Percentiles rank a stretch among this genome's conserved stretches.
Conservation (phyloP, 2,113 vertebrate genomes). For the Rattus rattus region DNA sequence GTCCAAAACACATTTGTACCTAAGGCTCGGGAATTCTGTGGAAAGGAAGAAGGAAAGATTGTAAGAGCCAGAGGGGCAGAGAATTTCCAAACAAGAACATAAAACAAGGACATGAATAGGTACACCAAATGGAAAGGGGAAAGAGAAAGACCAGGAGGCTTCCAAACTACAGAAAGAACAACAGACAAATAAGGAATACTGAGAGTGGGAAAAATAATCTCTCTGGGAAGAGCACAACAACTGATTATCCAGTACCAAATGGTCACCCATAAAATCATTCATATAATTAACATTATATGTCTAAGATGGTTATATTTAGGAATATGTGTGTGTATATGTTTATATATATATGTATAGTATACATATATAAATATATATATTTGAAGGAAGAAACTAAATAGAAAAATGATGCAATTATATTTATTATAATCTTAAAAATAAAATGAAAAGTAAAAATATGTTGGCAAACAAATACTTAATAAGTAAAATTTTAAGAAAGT, state of each 20-base stretch:
- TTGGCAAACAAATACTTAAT: not conserved
- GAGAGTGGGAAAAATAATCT: not conserved
- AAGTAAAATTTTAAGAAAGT: not conserved
- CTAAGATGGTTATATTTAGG: not conserved
- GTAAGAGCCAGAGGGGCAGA: not conserved
- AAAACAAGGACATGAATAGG: not conserved
- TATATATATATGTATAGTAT: too few species aligned
- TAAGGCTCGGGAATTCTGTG: not conserved
- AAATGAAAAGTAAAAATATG: not conserved
- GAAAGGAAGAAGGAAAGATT: not conserved
- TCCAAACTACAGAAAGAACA: not conserved
- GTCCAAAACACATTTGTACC: not conserved
- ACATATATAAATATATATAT: too few species aligned
- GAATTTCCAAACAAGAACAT: not conserved
- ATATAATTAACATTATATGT: not conserved
- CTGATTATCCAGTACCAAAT: not conserved
- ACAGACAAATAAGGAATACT: not conserved
- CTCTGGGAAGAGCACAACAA: not conserved
- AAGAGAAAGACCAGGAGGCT: not conserved
- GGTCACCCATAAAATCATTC: not conserved
- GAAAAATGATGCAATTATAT: not conserved
- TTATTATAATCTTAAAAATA: not conserved
- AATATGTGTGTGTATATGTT: too few species aligned
- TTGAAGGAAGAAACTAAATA: not conserved
- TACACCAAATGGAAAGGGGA: not conserved